phyloP scores from a whole-genome alignment of 1,140 invertebrate species.

The Coptotermes formosanus region DNA sequence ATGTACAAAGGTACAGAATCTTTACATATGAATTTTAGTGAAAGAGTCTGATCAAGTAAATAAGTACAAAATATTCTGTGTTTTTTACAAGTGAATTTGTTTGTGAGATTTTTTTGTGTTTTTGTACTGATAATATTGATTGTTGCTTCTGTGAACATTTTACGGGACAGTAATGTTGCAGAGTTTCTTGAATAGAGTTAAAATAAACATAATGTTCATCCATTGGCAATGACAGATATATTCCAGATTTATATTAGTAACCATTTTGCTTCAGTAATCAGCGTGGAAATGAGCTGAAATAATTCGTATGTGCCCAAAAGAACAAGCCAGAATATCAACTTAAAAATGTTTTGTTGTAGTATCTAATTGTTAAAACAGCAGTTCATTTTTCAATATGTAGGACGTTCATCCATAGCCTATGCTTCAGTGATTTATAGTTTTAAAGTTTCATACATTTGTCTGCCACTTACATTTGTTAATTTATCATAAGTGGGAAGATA shows the following conservation, averaged over 20 bases:
- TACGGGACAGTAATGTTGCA: neutral
- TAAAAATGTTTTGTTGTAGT: neutral
- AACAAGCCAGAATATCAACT: neutral
- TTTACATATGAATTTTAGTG: neutral
- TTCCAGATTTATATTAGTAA: too few species aligned
- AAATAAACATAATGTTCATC: neutral
- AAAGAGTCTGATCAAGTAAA: neutral
- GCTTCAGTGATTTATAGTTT: neutral
- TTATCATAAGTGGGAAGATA: neutral
- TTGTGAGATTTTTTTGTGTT: neutral
- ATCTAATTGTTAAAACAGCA: neutral
- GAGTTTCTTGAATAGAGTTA: neutral
- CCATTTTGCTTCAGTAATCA: neutral
- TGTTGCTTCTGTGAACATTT: neutral
- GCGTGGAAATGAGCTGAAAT: neutral
- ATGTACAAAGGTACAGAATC: neutral
- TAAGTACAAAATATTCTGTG: conserved; percentile 14
- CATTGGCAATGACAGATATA: neutral
- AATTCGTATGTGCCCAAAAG: neutral
- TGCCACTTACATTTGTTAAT: neutral
- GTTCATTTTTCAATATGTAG: neutral
- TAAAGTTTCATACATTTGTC: neutral
- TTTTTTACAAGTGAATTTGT: neutral
- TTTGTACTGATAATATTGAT: neutral
- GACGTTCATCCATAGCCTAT: neutral